Base-by-base conservation (phyloP, 2,888 invertebrate genomes). In the Automeris io region DNA sequence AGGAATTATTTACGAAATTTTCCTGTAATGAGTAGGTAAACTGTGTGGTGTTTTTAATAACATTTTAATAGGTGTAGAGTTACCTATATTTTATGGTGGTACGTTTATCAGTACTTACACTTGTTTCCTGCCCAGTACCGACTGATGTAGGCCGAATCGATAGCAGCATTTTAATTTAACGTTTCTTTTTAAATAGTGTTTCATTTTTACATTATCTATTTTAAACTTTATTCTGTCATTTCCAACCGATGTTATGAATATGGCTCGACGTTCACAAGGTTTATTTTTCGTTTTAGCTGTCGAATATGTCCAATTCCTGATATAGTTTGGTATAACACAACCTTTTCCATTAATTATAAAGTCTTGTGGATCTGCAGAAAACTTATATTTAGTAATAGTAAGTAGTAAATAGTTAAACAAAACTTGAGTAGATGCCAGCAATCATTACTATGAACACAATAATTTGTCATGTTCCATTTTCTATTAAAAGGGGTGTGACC, bases 131-230 rank as follows among this genome's bases (percentile, higher is more conserved):
- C 29, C 29, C 16, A 29, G 29, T 29, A 16, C 29, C 5, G 29
- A 29, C n/a, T 29, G 29, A 4, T 16, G 29, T 29, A 16, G 3
- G 1, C 29, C 29, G n/a, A 29, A 29, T 34, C 23, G 34, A 23
- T 34, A 34, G 22, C 34, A 34, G n/a, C 34, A 34, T n/a, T 22
- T 6, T 6, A 23, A 34, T 18, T 34, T 34, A 16, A 23, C 21
- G 9, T 34, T 23, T 16, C 4, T 22, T 13, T 23, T 34, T 2
- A 24, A 16, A 23, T 34, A 34, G 8, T 34, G 12, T 34, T 34
- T 34, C 6, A 34, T 23, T 29, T 16, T 16, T 29, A 8, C 16
- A 3, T 16, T n/a, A 29, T 29, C 2, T n/a, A 29, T 29, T 4
- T 29, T 16, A n/a, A 29, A 29, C 13, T n/a, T 8, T 13, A 29